Evolutionary conservation across 2,888 invertebrate genomes (phyloP), one percentile per base, ranked within the genome.

Genomic region (Podotricha telesiphe): DNA sequence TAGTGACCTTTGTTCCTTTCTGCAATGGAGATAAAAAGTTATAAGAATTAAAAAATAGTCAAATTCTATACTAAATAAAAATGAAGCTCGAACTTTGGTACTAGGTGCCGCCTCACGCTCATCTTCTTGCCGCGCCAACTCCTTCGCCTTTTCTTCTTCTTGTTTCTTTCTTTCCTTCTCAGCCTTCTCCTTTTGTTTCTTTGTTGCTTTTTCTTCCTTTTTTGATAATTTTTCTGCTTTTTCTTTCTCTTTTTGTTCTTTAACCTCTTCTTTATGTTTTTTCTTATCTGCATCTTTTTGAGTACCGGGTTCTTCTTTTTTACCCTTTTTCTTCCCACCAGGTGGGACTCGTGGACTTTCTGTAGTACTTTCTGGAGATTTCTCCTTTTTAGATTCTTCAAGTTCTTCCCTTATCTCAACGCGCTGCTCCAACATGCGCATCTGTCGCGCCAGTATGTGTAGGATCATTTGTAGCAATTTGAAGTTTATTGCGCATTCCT

Each of bases 381-480:
- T 63, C 42, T 64, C 51, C 62, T 48, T 68, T 67, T 65, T 70
- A 53, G 40, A 15, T 77, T 77, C 8, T 65, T 62, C 58, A 1
- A 71, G 10, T 8, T 80, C 79, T 2, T 70, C 37, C 8, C 77
- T 77, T 5, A 89, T 77, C 69, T 88, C 87, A 0, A 90, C 89
- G 19, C 81, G 79, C 47, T 86, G 87, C 69, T 87, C 83, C 1
- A 91, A 77, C 73, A 91, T 61, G 0, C 89, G 86, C 79, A 88
- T 77, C 48, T 90, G 89, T 0, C 86, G 80, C 13, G 91, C 91
- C 34, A 91, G 69, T 50, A 90, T 86, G 55, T 85, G 82, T 4
- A 92, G 78, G 1, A 91, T 76, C 8, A 82, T 80, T 78, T 91
- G 85, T 2, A 92, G 1, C 68, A 86, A 59, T 78, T 91, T 89